These are phyloP conservation scores for Zoanthus gigantus DNA, from an alignment of 92 coral and sea anemone genomes.

Conservation along the genomic window DNA sequence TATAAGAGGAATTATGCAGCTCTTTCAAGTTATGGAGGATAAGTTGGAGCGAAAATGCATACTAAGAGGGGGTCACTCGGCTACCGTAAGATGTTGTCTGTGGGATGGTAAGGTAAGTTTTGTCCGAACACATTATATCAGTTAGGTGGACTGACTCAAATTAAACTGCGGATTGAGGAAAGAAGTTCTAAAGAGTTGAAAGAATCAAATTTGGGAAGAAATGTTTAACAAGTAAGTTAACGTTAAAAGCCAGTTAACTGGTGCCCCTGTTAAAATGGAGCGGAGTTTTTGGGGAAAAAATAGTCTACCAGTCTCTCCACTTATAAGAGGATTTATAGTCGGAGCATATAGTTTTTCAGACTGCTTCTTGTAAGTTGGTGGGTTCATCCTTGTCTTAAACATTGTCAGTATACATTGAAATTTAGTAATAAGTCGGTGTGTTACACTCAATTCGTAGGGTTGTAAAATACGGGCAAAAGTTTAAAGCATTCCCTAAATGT, in stretches of 20 bases:
- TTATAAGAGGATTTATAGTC: too few relatives aligned
- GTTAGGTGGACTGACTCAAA: neutral
- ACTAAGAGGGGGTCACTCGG: constrained; percentile 73
- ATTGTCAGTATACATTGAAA: too few relatives aligned
- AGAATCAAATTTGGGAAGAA: neutral
- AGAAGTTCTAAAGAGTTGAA: neutral
- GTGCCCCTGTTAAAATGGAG: neutral
- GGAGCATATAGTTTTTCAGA: too few relatives aligned
- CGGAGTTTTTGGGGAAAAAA: too few relatives aligned
- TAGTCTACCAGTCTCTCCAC: too few relatives aligned
- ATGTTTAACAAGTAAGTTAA: neutral
- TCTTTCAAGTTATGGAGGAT: constrained; percentile 69
- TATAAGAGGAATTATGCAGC: constrained; percentile 67
- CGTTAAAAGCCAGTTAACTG: neutral
- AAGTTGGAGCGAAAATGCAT: constrained; percentile 53
- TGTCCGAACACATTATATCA: neutral
- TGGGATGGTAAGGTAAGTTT: constrained; percentile 74
- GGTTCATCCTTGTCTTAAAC: too few relatives aligned
- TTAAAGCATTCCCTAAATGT: too few relatives aligned
- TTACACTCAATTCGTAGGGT: too few relatives aligned
- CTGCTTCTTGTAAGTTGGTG: too few relatives aligned
- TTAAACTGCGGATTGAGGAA: neutral
- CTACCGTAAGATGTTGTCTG: constrained; percentile 76
- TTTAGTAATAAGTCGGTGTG: too few relatives aligned
- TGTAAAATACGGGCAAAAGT: too few relatives aligned